Percentiles rank a stretch among this genome's conserved stretches.
phyloP scores from a whole-genome alignment of 1,140 invertebrate genomes.

The Musca vetustissima region DNA sequence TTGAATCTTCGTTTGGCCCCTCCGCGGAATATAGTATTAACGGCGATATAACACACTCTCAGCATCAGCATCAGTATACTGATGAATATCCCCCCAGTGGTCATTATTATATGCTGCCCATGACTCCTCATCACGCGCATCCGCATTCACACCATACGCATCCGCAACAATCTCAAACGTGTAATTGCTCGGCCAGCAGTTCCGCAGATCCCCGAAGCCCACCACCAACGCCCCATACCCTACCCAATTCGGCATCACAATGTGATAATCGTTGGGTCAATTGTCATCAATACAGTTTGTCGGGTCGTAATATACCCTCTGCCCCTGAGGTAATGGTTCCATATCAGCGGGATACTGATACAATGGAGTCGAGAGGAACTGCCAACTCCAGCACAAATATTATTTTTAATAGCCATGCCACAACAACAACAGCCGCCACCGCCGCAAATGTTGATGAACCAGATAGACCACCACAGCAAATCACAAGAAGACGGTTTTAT shows the following conservation, averaged over 20 bases:
- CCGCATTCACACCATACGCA: neutral
- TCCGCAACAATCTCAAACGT: constrained; percentile 6
- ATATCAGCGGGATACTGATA: too few species aligned
- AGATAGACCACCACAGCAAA: neutral
- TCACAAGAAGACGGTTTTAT: neutral
- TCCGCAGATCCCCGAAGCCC: too few species aligned
- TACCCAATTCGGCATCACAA: too few species aligned
- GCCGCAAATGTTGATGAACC: neutral
- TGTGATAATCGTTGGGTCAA: too few species aligned
- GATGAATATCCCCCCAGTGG: neutral
- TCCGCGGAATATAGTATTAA: constrained; percentile 10
- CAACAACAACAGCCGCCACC: too few species aligned
- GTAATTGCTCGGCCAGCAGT: neutral
- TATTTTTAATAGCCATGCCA: constrained; percentile 1
- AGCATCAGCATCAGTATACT: neutral
- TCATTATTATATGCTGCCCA: too few species aligned
- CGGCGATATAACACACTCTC: neutral
- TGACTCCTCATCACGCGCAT: neutral
- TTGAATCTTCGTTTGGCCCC: neutral
- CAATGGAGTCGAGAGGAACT: too few species aligned
- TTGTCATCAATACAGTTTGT: too few species aligned
- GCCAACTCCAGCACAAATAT: constrained; percentile 18
- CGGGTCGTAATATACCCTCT: too few species aligned
- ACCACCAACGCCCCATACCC: neutral
- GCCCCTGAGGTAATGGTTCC: too few species aligned